Percentiles rank a stretch among this genome's conserved stretches.
phyloP scores from a whole-genome alignment of 2,113 vertebrate species.

The Poecilia latipinna region DNA sequence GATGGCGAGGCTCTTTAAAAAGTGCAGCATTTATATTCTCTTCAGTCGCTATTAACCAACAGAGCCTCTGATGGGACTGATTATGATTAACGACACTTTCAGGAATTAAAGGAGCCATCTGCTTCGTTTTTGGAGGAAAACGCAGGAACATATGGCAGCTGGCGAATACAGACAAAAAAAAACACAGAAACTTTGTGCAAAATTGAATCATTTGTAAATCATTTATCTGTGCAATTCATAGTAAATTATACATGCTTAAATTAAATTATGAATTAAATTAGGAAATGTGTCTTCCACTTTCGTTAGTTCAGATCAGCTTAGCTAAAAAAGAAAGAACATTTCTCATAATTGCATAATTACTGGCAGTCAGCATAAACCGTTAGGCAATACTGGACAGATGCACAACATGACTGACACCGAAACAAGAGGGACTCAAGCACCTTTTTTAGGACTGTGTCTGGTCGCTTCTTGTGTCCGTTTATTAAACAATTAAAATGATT shows the following conservation, averaged over 20 bases:
- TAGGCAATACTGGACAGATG: slow-evolving; percentile 27
- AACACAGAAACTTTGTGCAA: slow-evolving; percentile 26
- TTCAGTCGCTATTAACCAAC: slow-evolving; percentile 53
- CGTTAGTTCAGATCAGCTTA: slow-evolving; percentile 7
- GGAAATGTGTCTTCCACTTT: neutral
- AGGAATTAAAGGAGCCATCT: slow-evolving; percentile 68
- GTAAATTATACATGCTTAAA: slow-evolving; percentile 1
- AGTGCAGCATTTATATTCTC: slow-evolving; percentile 50
- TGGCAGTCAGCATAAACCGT: slow-evolving; percentile 24
- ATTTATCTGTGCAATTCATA: slow-evolving; percentile 7
- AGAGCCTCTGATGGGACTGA: slow-evolving; percentile 40
- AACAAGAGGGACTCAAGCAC: neutral
- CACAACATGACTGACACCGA: slow-evolving; percentile 23
- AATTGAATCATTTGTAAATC: neutral
- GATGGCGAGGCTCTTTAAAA: slow-evolving; percentile 35
- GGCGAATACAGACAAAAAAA: slow-evolving; percentile 17
- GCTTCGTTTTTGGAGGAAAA: slow-evolving; percentile 45
- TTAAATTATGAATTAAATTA: slow-evolving; percentile 6
- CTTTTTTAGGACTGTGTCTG: neutral
- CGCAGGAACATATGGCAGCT: slow-evolving; percentile 39
- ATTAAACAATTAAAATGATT: neutral
- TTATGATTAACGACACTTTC: slow-evolving; percentile 61
- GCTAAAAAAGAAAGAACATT: neutral
- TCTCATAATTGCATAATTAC: slow-evolving; percentile 16
- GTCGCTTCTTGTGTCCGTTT: neutral